Percentiles rank a stretch among this genome's conserved stretches.
Conservation (phyloP, 2,888 invertebrate genomes). For the Blastobasis adustella region DNA sequence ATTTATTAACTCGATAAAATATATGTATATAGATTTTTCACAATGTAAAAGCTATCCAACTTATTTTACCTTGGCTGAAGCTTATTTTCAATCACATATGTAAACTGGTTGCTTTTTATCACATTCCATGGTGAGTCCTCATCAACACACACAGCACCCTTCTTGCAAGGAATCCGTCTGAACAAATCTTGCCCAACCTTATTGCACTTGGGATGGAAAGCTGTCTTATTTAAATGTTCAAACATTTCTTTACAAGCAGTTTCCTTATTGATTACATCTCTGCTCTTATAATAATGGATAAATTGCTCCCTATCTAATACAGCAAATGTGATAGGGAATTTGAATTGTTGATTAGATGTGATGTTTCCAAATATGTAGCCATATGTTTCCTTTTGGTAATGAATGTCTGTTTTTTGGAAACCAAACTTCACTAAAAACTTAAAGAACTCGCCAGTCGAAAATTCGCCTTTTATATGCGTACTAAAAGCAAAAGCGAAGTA, state of each 20-base stretch:
- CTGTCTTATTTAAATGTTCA: slow-evolving; percentile 84
- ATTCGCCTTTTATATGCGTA: slow-evolving; percentile 58
- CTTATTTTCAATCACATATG: slow-evolving; percentile 92
- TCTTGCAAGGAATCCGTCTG: slow-evolving; percentile 89
- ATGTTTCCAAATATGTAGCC: slow-evolving; percentile 98
- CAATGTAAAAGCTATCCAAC: not conserved
- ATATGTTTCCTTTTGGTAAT: slow-evolving; percentile 88
- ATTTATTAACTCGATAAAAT: too few species aligned
- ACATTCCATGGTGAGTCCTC: slow-evolving; percentile 91
- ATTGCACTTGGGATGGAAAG: slow-evolving; percentile 90
- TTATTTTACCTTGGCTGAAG: slow-evolving; percentile 87
- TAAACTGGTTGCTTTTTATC: slow-evolving; percentile 92
- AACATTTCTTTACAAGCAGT: slow-evolving; percentile 91
- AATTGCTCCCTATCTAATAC: slow-evolving; percentile 92
- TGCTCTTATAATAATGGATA: slow-evolving; percentile 91
- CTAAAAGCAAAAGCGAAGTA: slow-evolving; percentile 38
- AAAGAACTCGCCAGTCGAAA: slow-evolving; percentile 81
- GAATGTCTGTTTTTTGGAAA: slow-evolving; percentile 94
- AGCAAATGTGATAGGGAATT: slow-evolving; percentile 86
- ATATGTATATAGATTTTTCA: too few species aligned
- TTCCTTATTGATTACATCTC: slow-evolving; percentile 76
- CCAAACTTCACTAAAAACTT: slow-evolving; percentile 96
- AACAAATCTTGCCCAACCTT: slow-evolving; percentile 84
- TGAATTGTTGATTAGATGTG: slow-evolving; percentile 80
- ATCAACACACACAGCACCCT: slow-evolving; percentile 85